Evolutionary conservation across 2,797 vertebrate genomes (phyloP).

Genomic region (Danionella dracula): DNA sequence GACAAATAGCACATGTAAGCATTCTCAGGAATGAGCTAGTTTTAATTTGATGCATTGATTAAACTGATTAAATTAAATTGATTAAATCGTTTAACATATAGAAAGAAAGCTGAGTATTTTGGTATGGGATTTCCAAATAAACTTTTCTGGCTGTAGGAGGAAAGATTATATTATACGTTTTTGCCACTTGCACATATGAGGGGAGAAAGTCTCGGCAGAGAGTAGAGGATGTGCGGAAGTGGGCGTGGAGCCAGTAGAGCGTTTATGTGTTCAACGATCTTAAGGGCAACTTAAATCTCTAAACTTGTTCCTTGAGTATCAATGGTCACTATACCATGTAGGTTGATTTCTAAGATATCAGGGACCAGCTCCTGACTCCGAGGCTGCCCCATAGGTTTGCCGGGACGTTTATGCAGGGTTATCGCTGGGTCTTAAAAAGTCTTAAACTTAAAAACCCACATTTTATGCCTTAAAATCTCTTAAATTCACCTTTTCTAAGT

Average conservation of each 20-base stretch:
- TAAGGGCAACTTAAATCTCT: conserved; percentile 31
- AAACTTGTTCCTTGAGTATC: conserved; percentile 25
- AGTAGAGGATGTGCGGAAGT: conserved; percentile 30
- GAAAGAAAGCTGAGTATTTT: conserved; percentile 36
- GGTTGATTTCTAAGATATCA: neutral
- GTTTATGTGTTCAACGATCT: conserved; percentile 22
- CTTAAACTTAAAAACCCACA: no score
- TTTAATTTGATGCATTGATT: conserved; percentile 52
- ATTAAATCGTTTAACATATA: conserved; percentile 34
- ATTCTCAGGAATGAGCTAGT: conserved; percentile 50
- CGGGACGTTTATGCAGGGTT: neutral
- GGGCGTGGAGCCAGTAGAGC: conserved; percentile 26
- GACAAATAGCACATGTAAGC: conserved; percentile 53
- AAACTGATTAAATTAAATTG: no score
- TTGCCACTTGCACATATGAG: conserved; percentile 34
- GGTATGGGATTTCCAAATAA: conserved; percentile 5
- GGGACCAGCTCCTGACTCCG: neutral
- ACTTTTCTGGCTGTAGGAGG: conserved; percentile 12
- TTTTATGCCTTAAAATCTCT: no score
- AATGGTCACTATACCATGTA: conserved; percentile 3
- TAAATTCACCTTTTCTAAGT: no score
- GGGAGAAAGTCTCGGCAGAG: conserved; percentile 26
- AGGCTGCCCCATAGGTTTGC: neutral
- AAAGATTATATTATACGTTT: conserved; percentile 37
- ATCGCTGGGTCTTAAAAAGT: no score